A percentile compares a stretch with the other conserved stretches of the same genome.
phyloP scores from a whole-genome alignment of 2,888 invertebrate genomes.

The Parelbella ahira region DNA sequence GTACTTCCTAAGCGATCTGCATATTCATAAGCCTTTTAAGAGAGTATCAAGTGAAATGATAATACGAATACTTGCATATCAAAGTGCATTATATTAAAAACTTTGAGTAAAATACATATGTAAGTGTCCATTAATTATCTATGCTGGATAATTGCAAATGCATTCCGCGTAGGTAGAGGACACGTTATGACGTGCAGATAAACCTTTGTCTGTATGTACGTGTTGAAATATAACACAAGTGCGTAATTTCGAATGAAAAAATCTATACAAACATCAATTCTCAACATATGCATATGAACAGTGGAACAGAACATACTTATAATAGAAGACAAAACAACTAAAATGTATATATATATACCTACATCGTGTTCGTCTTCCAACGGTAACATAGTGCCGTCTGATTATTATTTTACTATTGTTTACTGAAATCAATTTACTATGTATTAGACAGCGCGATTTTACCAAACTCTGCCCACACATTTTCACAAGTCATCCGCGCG shows the following conservation, averaged over 20 bases:
- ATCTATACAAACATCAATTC: not conserved
- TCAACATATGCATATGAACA: not conserved
- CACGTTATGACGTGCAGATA: constrained; percentile 17
- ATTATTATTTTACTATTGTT: too few species aligned
- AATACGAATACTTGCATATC: constrained; percentile 37
- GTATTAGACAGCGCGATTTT: too few species aligned
- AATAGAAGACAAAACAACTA: too few species aligned
- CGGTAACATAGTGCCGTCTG: too few species aligned
- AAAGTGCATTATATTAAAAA: constrained; percentile 33
- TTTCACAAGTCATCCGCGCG: too few species aligned
- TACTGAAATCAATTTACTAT: too few species aligned
- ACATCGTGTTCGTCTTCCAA: too few species aligned
- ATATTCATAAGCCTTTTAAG: constrained; percentile 51
- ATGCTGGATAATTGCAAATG: constrained; percentile 25
- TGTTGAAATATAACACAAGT: too few species aligned
- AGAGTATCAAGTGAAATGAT: constrained; percentile 44
- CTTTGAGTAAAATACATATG: constrained; percentile 26
- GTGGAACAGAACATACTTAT: too few species aligned
- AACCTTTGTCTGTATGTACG: constrained; percentile 13
- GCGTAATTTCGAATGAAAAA: constrained; percentile 5
- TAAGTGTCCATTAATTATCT: constrained; percentile 22
- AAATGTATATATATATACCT: too few species aligned
- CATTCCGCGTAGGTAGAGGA: constrained; percentile 11
- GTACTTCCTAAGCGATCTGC: constrained; percentile 41
- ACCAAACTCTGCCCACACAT: too few species aligned